Evolutionary conservation across 2,113 vertebrate genomes (phyloP).

Genomic region (Ellobius talpinus): DNA sequence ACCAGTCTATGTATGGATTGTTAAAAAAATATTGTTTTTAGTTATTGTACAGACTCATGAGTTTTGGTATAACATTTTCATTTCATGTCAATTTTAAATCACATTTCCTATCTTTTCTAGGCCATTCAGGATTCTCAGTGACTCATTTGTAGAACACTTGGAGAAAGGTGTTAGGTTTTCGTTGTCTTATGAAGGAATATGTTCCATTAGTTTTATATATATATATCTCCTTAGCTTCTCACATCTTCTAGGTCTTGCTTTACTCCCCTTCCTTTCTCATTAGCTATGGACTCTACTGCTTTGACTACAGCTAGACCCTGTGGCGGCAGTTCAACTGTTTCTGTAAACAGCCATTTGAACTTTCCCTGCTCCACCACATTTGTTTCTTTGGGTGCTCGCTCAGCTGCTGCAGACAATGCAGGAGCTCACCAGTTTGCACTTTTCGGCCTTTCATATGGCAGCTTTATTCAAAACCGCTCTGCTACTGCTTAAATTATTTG

Average conservation of each 20-base stretch:
- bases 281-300: background rate
- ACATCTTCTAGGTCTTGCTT: background rate
- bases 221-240: background rate
- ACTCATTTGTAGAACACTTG: background rate
- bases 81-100: background rate
- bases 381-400: constrained; percentile 29
- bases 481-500: constrained; percentile 16
- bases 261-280: background rate
- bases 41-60: background rate
- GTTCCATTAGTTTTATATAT: background rate
- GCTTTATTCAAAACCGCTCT: background rate
- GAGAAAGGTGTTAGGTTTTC: background rate
- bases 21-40: background rate
- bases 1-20: background rate
- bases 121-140: background rate
- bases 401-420: background rate
- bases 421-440: background rate
- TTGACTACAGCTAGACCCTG: background rate
- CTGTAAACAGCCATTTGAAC: constrained; percentile 1
- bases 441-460: background rate
- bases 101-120: background rate
- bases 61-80: background rate
- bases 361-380: background rate
- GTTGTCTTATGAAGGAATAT: background rate
- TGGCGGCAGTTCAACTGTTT: background rate